These are phyloP conservation scores for Ateles fusciceps DNA, from an alignment of 2,797 vertebrate species.

Conservation along the genomic window DNA sequence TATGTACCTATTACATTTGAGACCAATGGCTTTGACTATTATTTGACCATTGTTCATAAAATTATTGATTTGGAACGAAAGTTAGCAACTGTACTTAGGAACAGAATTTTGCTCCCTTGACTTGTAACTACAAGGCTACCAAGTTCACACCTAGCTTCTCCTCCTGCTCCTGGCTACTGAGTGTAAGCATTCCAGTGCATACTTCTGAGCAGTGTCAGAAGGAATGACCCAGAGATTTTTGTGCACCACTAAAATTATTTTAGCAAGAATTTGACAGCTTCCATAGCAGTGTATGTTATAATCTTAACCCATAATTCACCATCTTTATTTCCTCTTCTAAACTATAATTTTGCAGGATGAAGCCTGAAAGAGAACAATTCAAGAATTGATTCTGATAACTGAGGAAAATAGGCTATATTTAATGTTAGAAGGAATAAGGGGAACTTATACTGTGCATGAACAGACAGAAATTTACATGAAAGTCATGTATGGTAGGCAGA, in stretches of 20 bases:
- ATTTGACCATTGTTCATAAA: neutral
- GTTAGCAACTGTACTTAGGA: neutral
- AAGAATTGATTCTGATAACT: neutral
- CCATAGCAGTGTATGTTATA: neutral
- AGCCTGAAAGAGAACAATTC: rapidly evolving
- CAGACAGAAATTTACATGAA: neutral
- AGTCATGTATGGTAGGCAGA: neutral
- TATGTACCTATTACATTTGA: neutral
- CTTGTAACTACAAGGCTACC: no score
- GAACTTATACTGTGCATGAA: neutral
- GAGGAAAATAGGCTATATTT: neutral
- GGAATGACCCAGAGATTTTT: neutral
- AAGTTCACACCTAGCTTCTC: neutral
- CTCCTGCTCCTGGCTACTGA: neutral
- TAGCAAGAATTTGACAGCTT: neutral
- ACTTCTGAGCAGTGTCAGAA: neutral
- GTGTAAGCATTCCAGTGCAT: neutral
- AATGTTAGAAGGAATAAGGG: neutral
- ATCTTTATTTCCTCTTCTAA: neutral
- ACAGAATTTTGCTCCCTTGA: neutral
- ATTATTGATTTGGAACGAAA: neutral
- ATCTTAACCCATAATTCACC: neutral
- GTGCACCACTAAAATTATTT: neutral
- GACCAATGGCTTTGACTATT: neutral
- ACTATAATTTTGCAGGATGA: neutral